These are phyloP conservation scores for Todus mexicanus DNA, from an alignment of 2,797 vertebrate genomes.

Conservation along the genomic window DNA sequence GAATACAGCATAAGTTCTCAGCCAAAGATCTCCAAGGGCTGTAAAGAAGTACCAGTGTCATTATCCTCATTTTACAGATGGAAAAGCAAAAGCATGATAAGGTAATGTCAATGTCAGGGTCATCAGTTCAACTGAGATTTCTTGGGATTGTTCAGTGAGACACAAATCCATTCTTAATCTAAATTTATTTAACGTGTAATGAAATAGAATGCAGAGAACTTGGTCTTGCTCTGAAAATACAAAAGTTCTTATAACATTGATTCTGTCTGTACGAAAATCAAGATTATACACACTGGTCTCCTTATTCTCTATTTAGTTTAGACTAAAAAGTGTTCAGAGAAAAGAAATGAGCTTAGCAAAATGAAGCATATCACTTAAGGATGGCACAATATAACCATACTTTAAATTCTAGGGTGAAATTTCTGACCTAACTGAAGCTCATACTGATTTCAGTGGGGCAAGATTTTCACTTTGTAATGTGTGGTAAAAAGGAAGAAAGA, in stretches of 20 bases:
- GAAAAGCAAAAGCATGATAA: background rate
- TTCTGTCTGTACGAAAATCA: background rate
- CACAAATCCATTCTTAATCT: conserved; percentile 8
- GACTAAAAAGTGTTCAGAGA: background rate
- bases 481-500: background rate
- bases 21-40: background rate
- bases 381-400: background rate
- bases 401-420: background rate
- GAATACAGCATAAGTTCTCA: background rate
- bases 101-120: background rate
- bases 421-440: conserved; percentile 2
- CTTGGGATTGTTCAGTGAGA: background rate
- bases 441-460: background rate
- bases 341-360: background rate
- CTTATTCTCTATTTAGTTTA: background rate
- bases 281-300: background rate
- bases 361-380: background rate
- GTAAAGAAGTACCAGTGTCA: background rate
- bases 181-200: background rate
- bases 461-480: background rate
- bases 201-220: background rate
- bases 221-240: background rate
- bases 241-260: background rate
- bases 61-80: background rate
- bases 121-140: background rate